Percentiles rank a stretch among this genome's conserved stretches.
These are phyloP conservation scores for Lagenorhynchus albirostris DNA, from an alignment of 2,113 vertebrate genomes.

Conservation along the genomic window DNA sequence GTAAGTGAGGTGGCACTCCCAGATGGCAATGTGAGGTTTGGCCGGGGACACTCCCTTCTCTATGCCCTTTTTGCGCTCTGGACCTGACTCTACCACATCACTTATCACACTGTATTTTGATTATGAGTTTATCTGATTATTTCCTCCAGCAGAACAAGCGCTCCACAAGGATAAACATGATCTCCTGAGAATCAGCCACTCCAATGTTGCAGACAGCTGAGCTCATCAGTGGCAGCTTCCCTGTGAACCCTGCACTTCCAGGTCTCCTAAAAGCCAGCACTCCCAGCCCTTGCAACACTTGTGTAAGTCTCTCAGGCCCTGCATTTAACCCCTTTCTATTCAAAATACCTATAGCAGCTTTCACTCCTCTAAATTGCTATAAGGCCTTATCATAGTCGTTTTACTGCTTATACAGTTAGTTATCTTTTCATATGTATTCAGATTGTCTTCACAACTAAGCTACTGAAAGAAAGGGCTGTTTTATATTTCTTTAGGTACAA, in stretches of 20 bases:
- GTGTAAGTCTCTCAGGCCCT: background rate
- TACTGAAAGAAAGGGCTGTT: background rate
- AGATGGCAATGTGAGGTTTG: background rate
- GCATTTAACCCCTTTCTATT: background rate
- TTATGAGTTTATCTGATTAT: background rate
- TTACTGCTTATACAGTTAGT: background rate
- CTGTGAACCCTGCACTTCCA: background rate
- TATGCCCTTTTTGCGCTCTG: background rate
- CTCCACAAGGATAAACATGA: background rate
- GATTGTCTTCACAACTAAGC: background rate
- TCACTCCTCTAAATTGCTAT: background rate
- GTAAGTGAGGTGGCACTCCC: background rate
- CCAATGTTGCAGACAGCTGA: background rate
- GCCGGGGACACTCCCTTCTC: background rate
- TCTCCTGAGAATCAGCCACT: background rate
- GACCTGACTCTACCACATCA: background rate
- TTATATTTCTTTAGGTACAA: background rate
- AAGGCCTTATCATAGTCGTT: background rate
- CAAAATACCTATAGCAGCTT: background rate
- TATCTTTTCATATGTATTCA: background rate
- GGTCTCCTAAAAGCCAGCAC: background rate
- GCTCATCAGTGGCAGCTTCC: background rate
- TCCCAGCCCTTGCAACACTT: background rate
- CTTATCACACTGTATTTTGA: background rate
- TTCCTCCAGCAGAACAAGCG: background rate